Evolutionary conservation across 2,888 invertebrate species (phyloP), one percentile per base, ranked within the genome.

Genomic region (Syrphus vitripennis): DNA sequence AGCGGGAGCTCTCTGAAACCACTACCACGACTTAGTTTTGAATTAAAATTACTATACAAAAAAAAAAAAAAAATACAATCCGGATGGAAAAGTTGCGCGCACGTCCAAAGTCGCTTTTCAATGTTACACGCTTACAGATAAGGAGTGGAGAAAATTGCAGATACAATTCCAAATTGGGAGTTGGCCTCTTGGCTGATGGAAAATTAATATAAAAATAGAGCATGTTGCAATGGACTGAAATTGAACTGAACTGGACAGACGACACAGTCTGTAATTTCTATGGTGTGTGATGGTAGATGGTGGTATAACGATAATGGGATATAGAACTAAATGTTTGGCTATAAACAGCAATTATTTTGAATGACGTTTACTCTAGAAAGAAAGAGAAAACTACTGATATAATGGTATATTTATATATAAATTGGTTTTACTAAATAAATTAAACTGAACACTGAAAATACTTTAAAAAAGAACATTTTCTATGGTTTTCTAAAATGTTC

Each of bases 81-180:
- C 81, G 84, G 81, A 81, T 81, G 76, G 69, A 65, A 76, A 81
- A 84, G 81, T 61, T 59, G 76, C 61, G 76, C 61, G 45, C 57
- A 76, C 72, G 40, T 77, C 76, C 81, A 69, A 61, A 72, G 40
- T 63, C 53, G 72, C 57, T 53, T 77, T 72, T 81, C 84, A 84
- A 81, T 84, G 81, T 63, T 76, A 81, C 16, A 81, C 16, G 21
- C 69, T 40, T 16, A 24, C 67, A 14, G 61, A 76, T 84, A 84
- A 84, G 84, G 84, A 84, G 76, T 72, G 84, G 84, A 84, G 84
- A 84, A 84, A 84, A 84, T 81, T 72, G 71, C 75, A 71, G 83
- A 75, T 80, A 77, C 40, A 42, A 67, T 53, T 70, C 71, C 70
- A 40, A 77, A 42, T 72, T 77, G 71, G 77, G 48, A 77, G 69